phyloP scores from a whole-genome alignment of 2,888 invertebrate genomes.

The Perizoma flavofasciatum region DNA sequence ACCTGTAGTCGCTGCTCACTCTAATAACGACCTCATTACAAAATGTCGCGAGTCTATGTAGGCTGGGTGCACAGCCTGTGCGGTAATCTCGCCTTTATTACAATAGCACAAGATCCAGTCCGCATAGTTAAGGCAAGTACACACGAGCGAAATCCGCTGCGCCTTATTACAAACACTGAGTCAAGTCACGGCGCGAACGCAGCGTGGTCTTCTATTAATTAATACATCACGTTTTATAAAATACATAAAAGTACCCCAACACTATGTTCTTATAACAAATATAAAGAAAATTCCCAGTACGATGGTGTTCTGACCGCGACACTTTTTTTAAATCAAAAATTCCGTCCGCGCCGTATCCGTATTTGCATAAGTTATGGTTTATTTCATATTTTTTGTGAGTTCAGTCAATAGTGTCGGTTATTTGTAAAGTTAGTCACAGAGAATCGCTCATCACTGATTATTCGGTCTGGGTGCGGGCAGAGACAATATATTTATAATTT shows the following conservation, averaged over 20 bases:
- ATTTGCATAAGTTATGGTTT: slow-evolving; percentile 49
- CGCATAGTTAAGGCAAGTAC: slow-evolving; percentile 20
- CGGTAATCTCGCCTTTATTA: slow-evolving; percentile 21
- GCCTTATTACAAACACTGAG: slow-evolving; percentile 5
- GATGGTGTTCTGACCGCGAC: slow-evolving; percentile 36
- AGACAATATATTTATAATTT: slow-evolving; percentile 31
- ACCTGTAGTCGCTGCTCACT: slow-evolving; percentile 40
- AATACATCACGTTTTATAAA: slow-evolving; percentile 56
- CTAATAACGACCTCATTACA: slow-evolving; percentile 38
- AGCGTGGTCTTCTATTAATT: slow-evolving; percentile 55
- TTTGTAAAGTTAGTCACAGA: slow-evolving; percentile 72
- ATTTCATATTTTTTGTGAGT: slow-evolving; percentile 52
- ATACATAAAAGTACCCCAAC: slow-evolving; percentile 54
- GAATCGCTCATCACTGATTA: slow-evolving; percentile 71
- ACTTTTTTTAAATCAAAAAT: slow-evolving; percentile 41
- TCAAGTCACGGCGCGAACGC: slow-evolving; percentile 48
- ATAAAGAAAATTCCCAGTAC: slow-evolving; percentile 42
- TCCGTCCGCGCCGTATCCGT: slow-evolving; percentile 48
- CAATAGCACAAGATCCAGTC: slow-evolving; percentile 17
- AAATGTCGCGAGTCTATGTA: slow-evolving; percentile 31
- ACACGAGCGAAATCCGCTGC: slow-evolving; percentile 11
- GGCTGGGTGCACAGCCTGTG: slow-evolving; percentile 16
- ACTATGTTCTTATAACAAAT: slow-evolving; percentile 45
- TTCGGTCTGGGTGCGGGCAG: slow-evolving; percentile 63
- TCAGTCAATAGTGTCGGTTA: slow-evolving; percentile 66